Evolutionary conservation across 2,797 vertebrate genomes (phyloP).

Genomic region (Spinus olivaceus): DNA sequence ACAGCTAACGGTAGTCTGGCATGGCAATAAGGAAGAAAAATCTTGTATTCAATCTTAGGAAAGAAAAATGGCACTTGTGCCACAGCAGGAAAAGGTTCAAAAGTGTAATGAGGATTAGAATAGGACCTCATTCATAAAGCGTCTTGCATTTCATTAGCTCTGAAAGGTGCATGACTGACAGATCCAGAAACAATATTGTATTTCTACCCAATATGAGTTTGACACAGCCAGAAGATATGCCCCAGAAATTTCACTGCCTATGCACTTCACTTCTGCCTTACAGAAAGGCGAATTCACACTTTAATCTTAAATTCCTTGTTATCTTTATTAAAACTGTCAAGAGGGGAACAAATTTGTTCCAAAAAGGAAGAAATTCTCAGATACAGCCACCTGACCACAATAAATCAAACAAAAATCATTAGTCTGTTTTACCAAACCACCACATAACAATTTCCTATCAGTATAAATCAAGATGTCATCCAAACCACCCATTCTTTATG

Average conservation of each 20-base stretch:
- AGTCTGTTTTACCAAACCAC: neutral
- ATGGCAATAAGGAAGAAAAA: neutral
- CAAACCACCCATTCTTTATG: neutral
- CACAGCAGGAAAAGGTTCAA: neutral
- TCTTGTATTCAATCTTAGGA: neutral
- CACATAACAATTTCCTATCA: neutral
- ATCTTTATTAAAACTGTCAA: neutral
- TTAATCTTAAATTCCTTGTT: neutral
- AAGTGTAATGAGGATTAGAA: neutral
- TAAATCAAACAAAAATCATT: neutral
- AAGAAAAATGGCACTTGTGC: neutral
- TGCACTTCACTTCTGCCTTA: neutral
- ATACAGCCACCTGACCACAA: neutral
- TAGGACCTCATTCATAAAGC: neutral
- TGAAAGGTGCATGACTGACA: neutral
- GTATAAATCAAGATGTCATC: neutral
- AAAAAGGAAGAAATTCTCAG: neutral
- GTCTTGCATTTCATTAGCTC: neutral
- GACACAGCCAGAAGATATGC: neutral
- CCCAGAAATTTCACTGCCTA: constrained; percentile 30
- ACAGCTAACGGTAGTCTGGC: neutral
- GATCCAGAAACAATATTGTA: neutral
- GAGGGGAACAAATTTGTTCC: neutral
- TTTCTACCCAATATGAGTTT: neutral
- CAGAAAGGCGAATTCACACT: neutral